These are phyloP conservation scores for Megalops atlanticus DNA, from an alignment of 2,113 vertebrate species.

Conservation along the genomic window DNA sequence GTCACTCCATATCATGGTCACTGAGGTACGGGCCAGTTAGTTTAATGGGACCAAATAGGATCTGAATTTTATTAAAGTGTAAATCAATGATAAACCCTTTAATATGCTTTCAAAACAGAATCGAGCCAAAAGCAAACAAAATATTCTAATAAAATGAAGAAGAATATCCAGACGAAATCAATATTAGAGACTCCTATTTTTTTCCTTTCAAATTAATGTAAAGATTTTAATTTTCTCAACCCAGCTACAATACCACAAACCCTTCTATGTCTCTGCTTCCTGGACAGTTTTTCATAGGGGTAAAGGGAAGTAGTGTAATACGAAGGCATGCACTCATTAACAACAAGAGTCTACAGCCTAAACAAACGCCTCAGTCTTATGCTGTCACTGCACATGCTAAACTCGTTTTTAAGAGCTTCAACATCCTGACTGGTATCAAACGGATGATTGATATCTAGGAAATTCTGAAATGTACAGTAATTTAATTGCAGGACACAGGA, in stretches of 20 bases:
- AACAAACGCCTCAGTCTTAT: not conserved
- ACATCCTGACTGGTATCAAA: constrained; percentile 29
- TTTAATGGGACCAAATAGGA: constrained; percentile 29
- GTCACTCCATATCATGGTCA: constrained; percentile 25
- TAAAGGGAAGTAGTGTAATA: constrained; percentile 1
- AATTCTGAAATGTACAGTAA: constrained; percentile 43
- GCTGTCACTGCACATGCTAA: constrained; percentile 6
- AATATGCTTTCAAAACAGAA: constrained; percentile 41
- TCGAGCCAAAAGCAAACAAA: constrained; percentile 15
- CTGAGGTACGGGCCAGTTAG: constrained; percentile 14
- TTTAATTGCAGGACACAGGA: constrained; percentile 50
- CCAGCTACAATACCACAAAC: not conserved
- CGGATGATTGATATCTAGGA: constrained; percentile 40
- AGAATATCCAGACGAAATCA: constrained; percentile 31
- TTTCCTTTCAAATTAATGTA: constrained; percentile 5
- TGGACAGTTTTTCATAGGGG: not conserved
- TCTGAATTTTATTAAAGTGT: constrained; percentile 34
- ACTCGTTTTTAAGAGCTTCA: constrained; percentile 29
- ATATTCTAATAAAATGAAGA: constrained; percentile 32
- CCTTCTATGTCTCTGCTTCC: not conserved
- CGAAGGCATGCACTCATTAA: not conserved
- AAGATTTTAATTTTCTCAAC: constrained; percentile 15
- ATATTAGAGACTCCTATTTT: constrained; percentile 12
- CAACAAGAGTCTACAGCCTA: not conserved
- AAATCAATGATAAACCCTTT: constrained; percentile 41